Evolutionary conservation across 2,888 invertebrate genomes (phyloP).

Genomic region (Aromia moschata): DNA sequence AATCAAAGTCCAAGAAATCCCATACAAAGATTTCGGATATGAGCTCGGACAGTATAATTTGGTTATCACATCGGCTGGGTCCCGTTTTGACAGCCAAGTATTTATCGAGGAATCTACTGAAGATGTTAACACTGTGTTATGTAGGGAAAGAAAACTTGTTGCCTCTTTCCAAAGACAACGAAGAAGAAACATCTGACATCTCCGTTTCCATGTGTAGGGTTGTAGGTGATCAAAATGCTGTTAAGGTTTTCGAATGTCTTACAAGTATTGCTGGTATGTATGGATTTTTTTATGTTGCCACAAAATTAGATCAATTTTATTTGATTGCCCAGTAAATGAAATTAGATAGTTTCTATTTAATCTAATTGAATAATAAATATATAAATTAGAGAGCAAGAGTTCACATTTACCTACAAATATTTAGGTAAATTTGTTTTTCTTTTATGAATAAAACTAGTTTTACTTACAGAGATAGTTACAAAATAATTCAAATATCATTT

Average conservation of each 20-base stretch:
- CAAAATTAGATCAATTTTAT: too few relatives aligned
- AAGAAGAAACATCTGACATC: slow-evolving; percentile 65
- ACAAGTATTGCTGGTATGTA: slow-evolving; percentile 83
- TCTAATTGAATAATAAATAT: too few relatives aligned
- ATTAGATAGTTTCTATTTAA: too few relatives aligned
- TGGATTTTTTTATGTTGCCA: too few relatives aligned
- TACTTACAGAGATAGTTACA: too few relatives aligned
- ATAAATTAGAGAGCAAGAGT: too few relatives aligned
- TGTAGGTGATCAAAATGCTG: slow-evolving; percentile 82
- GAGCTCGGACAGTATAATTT: slow-evolving; percentile 87
- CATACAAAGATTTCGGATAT: slow-evolving; percentile 79
- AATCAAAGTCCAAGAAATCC: slow-evolving; percentile 36
- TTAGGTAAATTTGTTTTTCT: too few relatives aligned
- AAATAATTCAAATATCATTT: too few relatives aligned
- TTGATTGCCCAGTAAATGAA: too few relatives aligned
- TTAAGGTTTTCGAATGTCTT: slow-evolving; percentile 90
- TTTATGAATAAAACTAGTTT: too few relatives aligned
- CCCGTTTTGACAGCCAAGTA: slow-evolving; percentile 93
- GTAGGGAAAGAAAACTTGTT: slow-evolving; percentile 78
- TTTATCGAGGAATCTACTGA: slow-evolving; percentile 88
- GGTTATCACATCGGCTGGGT: slow-evolving; percentile 92
- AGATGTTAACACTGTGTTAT: slow-evolving; percentile 95
- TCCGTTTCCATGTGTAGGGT: slow-evolving; percentile 73
- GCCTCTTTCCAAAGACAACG: slow-evolving; percentile 58
- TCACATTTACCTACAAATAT: too few relatives aligned